Conservation (phyloP, 2,888 invertebrate species). For the Sarcophaga carnaria region DNA sequence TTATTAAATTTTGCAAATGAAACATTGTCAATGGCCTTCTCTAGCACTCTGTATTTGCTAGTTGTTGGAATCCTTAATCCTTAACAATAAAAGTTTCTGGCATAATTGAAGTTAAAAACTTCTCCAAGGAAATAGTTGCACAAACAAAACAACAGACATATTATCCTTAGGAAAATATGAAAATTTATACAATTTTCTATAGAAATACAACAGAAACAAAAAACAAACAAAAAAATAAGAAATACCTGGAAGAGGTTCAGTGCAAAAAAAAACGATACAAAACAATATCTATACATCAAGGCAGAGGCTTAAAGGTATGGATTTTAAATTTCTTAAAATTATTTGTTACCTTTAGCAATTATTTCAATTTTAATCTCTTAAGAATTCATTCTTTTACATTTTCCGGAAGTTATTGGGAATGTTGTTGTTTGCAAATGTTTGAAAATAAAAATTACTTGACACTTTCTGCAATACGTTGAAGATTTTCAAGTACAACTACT, state of each 20-base stretch:
- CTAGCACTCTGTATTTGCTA: background rate
- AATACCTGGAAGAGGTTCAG: slow-evolving; percentile 60
- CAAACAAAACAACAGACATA: slow-evolving; percentile 18
- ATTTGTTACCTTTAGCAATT: background rate
- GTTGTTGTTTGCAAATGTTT: slow-evolving; percentile 27
- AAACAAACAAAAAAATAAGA: slow-evolving; percentile 5
- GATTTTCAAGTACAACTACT: slow-evolving; percentile 45
- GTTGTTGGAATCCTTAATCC: background rate
- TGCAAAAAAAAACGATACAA: background rate
- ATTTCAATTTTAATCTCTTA: background rate
- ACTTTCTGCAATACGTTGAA: slow-evolving; percentile 39
- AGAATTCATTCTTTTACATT: background rate
- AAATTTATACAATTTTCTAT: slow-evolving; percentile 65
- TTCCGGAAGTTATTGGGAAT: slow-evolving; percentile 10
- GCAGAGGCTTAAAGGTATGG: background rate
- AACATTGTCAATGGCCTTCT: slow-evolving; percentile 21
- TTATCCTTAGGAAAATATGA: slow-evolving; percentile 13
- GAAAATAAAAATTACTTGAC: slow-evolving; percentile 38
- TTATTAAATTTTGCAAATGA: slow-evolving; percentile 20
- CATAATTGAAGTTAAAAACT: slow-evolving; percentile 15
- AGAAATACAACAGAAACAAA: background rate
- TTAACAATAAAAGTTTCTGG: slow-evolving; percentile 10
- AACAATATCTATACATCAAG: background rate
- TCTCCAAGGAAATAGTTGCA: slow-evolving; percentile 16
- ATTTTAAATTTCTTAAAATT: background rate